Conservation (phyloP, 2,888 invertebrate genomes). For the Nomada goodeniana region DNA sequence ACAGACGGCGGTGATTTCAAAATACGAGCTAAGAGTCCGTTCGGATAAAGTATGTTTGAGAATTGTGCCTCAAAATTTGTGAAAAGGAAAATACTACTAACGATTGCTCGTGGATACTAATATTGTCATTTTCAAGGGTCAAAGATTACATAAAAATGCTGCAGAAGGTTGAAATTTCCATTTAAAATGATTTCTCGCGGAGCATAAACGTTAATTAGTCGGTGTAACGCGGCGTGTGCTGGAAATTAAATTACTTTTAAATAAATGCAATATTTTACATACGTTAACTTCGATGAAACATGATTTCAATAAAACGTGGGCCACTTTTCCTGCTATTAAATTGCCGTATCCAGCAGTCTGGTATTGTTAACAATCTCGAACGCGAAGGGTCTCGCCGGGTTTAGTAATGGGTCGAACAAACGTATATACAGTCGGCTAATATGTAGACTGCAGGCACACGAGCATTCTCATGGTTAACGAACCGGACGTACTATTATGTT, state of each 20-base stretch:
- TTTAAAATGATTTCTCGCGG: too few species aligned
- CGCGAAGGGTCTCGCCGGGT: conserved; percentile 8
- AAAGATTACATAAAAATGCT: too few species aligned
- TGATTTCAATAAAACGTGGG: background rate
- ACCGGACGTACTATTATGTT: conserved; percentile 59
- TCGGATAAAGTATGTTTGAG: too few species aligned
- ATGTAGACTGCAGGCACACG: conserved; percentile 14
- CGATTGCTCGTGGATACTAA: too few species aligned
- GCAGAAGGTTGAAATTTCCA: too few species aligned
- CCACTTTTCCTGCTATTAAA: background rate
- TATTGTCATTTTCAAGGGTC: too few species aligned
- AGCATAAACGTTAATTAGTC: too few species aligned
- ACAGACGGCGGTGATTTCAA: too few species aligned
- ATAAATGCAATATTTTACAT: background rate
- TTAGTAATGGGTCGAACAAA: conserved; percentile 22
- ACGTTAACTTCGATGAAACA: background rate
- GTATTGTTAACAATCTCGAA: background rate
- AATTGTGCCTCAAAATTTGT: too few species aligned
- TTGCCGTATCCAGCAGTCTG: background rate
- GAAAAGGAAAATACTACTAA: too few species aligned
- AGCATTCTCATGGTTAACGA: conserved; percentile 46
- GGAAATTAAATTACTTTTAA: background rate
- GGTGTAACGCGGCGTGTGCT: background rate
- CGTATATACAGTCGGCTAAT: background rate
- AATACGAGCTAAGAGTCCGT: too few species aligned